Base-by-base conservation (phyloP, 2,888 invertebrate genomes). In the Oegoconia quadripuncta region DNA sequence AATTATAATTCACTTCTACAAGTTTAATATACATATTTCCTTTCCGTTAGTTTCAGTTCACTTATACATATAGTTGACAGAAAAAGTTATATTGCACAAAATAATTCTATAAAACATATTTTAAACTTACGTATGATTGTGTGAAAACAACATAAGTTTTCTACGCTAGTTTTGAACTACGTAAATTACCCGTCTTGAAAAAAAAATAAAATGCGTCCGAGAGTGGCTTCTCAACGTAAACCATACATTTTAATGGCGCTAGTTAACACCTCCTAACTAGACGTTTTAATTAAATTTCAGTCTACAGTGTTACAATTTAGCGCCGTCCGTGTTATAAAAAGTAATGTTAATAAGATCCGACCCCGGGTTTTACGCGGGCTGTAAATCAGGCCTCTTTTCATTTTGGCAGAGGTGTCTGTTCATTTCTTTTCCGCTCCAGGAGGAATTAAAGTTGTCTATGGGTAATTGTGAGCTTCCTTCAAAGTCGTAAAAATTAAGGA, bases 341-440 rank as follows among this genome's bases (percentile, higher is more conserved):
- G 83, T 82, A 78, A 84, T 81, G 81, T 80, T 84, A 81, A 83
- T 83, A 86, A 84, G 81, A 79, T 69, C 75, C 72, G 53, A 65
- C 65, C 68, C 69, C 65, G 66, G 66, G 69, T 69, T 81, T 76
- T 72, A 79, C 75, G 76, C 64, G 66, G 60, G 74, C 59, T 70
- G 73, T 86, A 84, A 86, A 84, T 86, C 84, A 84, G 68, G 69
- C 64, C 74, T 72, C 78, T 71, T 83, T 83, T 79, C 73, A 79
- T 79, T 79, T 79, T 69, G 75, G 74, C 72, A 69, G 69, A 76
- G 76, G 66, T 78, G 74, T 74, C 78, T 70, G 76, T 80, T 75
- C 80, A 77, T 83, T 84, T 79, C 77, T 80, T 82, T 81, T 64
- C 64, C 68, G 58, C 63, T 61, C 55, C 55, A 59, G 58, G 63